Base-by-base conservation (phyloP, 2,888 invertebrate genomes). In the Acleris sparsana region DNA sequence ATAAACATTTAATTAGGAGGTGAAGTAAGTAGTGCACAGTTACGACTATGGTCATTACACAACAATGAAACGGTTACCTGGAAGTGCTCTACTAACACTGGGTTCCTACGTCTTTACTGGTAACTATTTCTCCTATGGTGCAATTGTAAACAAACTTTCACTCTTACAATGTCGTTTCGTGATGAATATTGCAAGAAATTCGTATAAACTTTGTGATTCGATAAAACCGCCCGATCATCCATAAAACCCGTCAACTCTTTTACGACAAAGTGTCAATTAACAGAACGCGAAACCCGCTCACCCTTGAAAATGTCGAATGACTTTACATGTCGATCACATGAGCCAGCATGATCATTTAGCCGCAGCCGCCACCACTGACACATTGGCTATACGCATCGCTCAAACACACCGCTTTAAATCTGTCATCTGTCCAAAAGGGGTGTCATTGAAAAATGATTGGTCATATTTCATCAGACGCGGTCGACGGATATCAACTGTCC, bases 401-500 rank as follows among this genome's bases (percentile, higher is more conserved):
- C 84, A 80, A 80, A 83, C 78, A 71, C 74, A 78, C 75, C 77
- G 80, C 78, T 80, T 80, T 79, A 80, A 83, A 81, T 81, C 78
- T 79, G 78, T 80, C 78, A 80, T 80, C 78, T 79, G 78, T 79
- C 77, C 79, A 73, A 77, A 78, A 80, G 71, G 83, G 80, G 78
- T 80, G 81, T 80, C 81, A 79, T 84, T 85, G 86, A 87, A 86
- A 86, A 85, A 85, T 86, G 81, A 85, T 82, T 80, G 85, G 79
- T 79, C 83, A 80, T 82, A 80, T 78, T 78, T 79, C 74, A 76
- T 72, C 71, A 70, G 44, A 67, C 70, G 69, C 55, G 48, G 59
- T 43, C 46, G 52, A 20, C 51, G 17, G 44, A 53, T 44, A 53
- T 53, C 33, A 17, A 56, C n/a, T 46, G 60, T 61, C 55, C 49